Conservation (phyloP, 2,113 vertebrate species). For the Plectropomus leopardus region DNA sequence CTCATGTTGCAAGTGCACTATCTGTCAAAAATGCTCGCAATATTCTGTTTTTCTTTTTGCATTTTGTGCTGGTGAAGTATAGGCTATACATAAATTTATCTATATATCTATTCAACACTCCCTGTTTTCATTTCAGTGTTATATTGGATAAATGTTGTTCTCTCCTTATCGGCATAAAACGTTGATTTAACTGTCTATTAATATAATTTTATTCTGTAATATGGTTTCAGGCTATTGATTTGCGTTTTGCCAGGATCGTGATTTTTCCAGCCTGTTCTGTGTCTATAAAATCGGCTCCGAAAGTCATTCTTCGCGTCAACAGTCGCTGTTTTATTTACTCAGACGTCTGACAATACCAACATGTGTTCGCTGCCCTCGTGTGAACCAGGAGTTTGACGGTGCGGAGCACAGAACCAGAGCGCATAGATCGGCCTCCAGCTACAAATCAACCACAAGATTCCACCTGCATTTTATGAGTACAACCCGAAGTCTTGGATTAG, state of each 20-base stretch:
- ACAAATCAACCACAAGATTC: not conserved
- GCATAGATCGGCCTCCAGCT: constrained; percentile 21
- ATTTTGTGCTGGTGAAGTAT: too few relatives aligned
- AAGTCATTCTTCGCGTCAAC: constrained; percentile 29
- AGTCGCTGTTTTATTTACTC: constrained; percentile 65
- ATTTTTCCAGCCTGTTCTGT: constrained; percentile 4
- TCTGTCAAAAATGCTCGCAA: too few relatives aligned
- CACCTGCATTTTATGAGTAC: not conserved
- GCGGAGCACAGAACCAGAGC: not conserved
- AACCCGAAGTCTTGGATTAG: too few relatives aligned
- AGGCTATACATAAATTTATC: too few relatives aligned
- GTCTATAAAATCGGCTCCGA: constrained; percentile 13
- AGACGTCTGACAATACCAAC: constrained; percentile 70
- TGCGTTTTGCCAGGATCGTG: not conserved
- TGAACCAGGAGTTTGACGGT: constrained; percentile 35
- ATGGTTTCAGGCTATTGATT: not conserved
- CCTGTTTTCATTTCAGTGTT: not conserved
- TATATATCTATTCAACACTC: too few relatives aligned
- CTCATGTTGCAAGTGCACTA: too few relatives aligned
- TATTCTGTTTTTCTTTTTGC: too few relatives aligned
- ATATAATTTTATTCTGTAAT: too few relatives aligned
- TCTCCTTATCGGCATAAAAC: not conserved
- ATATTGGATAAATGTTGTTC: not conserved
- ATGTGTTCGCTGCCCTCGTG: constrained; percentile 45
- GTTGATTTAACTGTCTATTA: not conserved